A percentile compares a stretch with the other conserved stretches of the same genome.
Conservation (phyloP, 2,113 vertebrate species). For the Nymphicus hollandicus region DNA sequence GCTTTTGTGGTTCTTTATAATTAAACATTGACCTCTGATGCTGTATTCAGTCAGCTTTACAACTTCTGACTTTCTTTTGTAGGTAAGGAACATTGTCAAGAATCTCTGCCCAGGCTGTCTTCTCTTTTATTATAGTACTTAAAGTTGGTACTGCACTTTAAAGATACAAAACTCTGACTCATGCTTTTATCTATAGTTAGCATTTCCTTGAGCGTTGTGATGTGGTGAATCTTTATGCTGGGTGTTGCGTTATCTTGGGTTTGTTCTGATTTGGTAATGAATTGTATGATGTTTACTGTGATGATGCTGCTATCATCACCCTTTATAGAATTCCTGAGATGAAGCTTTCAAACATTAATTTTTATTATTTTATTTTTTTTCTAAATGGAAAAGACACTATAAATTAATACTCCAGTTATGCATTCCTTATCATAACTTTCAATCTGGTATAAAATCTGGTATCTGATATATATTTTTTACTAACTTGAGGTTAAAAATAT, state of each 20-base stretch:
- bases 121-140: not conserved
- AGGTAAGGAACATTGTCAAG: not conserved
- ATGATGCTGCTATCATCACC: not conserved
- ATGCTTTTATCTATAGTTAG: not conserved
- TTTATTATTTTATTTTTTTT: no score
- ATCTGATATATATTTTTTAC: not conserved
- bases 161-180: not conserved
- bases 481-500: not conserved
- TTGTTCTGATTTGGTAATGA: not conserved
- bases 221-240: not conserved
- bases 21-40: not conserved
- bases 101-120: not conserved
- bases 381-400: not conserved
- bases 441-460: not conserved
- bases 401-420: not conserved
- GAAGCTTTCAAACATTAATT: not conserved
- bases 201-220: not conserved
- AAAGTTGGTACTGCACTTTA: not conserved
- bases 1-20: not conserved
- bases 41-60: not conserved
- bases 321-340: not conserved
- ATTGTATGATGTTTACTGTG: not conserved
- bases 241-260: rapidly evolving
- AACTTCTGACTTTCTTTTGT: not conserved
- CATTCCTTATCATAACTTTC: not conserved